These are phyloP conservation scores for Drosophila subpulchrella DNA, from an alignment of 1,140 invertebrate species.

Conservation along the genomic window DNA sequence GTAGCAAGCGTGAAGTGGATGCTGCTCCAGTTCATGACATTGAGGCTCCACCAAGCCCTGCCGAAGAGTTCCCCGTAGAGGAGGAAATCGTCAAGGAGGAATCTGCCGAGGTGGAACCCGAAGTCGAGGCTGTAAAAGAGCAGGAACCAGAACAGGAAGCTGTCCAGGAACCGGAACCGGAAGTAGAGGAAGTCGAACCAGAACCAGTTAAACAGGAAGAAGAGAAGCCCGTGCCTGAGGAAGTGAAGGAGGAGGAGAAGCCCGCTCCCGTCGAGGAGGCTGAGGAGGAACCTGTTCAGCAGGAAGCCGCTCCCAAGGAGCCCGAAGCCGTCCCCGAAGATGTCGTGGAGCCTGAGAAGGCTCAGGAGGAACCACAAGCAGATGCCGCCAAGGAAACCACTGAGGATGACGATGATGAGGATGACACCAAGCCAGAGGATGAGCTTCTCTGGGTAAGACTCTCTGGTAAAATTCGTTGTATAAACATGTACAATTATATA, in stretches of 20 bases:
- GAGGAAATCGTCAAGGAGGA: conserved; percentile 70
- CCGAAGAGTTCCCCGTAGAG: conserved; percentile 74
- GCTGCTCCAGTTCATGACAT: conserved; percentile 62
- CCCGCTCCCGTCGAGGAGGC: conserved; percentile 67
- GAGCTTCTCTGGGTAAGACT: conserved; percentile 86
- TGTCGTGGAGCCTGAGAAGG: conserved; percentile 45
- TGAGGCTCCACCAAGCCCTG: conserved; percentile 76
- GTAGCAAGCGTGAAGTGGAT: conserved; percentile 83
- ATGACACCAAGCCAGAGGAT: conserved; percentile 86
- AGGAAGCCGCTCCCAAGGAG: conserved; percentile 42
- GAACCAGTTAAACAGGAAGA: conserved; percentile 28
- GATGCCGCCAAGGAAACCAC: conserved; percentile 34
- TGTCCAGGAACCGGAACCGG: conserved; percentile 3
- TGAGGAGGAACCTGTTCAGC: conserved; percentile 65
- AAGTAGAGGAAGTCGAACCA: conserved; percentile 48
- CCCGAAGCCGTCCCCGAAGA: conserved; percentile 48
- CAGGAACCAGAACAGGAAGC: conserved; percentile 81
- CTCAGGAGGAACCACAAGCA: conserved; percentile 36
- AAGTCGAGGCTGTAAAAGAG: conserved; percentile 41
- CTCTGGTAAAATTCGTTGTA: too few species aligned
- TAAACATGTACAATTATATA: not conserved
- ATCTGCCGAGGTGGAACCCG: conserved; percentile 46
- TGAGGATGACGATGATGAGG: conserved; percentile 60
- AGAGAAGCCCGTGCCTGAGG: conserved; percentile 35
- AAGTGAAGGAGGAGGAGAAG: conserved; percentile 46